Evolutionary conservation across 2,113 vertebrate genomes (phyloP), one percentile per base, ranked within the genome.

Genomic region (Carassius gibelio): DNA sequence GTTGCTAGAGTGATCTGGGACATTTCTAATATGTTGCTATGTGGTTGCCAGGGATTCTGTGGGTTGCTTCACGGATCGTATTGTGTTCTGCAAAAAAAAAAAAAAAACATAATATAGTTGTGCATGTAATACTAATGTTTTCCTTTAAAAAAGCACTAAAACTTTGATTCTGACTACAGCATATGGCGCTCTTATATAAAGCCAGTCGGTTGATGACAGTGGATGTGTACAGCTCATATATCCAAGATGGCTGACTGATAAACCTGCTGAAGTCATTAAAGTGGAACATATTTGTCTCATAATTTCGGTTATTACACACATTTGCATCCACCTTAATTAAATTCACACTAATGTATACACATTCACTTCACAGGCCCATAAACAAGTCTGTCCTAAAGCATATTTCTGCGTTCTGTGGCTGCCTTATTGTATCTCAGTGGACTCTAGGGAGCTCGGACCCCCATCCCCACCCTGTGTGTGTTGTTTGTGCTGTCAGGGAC

Each of bases 401-500:
- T 87, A 86, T 82, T 88, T 84, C 84, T 77, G 62, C 88, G 17
- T 84, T 84, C 86, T 86, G 74, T 86, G 86, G 62, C 85, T 86
- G 88, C 85, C 93, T 93, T 90, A 88, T 91, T 88, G 82, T 76
- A 87, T 78, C 86, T 90, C 74, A 86, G 85, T 77, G 90, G 94
- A 94, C 74, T 85, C 72, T 61, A 23, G 57, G 61, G 23, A 30
- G 64, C 48, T 71, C 72, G 79, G 36, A 38, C 83, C 87, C 71
- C 74, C 42, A 45, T 42, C 42, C 42, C 42, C 42, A 42, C 42
- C 42, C 42, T 7, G 91, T 94, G 94, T 94, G 94, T 95, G 94
- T 96, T 94, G 94, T 95, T 95, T 94, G 92, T 95, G 95, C 96
- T 97, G 96, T 96, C 96, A 97, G 94, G 95, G 94, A 94, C 94